Percentiles rank a stretch among this genome's conserved stretches.
These are phyloP conservation scores for Corella eumyota DNA, from an alignment of 23 tunicate genomes.

Conservation along the genomic window DNA sequence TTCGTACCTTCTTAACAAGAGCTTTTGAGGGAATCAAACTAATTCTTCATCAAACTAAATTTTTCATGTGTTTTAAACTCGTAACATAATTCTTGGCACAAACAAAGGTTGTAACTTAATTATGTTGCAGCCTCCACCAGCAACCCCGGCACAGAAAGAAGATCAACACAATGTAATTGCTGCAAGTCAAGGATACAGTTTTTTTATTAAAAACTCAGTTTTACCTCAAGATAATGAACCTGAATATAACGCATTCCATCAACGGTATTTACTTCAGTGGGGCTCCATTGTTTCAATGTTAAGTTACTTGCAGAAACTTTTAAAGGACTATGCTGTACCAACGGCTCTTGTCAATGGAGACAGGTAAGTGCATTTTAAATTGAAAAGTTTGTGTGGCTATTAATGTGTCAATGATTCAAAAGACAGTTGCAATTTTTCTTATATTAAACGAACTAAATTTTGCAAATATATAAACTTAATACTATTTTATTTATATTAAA, in stretches of 20 bases:
- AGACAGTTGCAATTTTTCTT: no score
- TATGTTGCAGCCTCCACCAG: constrained; percentile 83
- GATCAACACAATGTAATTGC: constrained; percentile 60
- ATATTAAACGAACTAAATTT: no score
- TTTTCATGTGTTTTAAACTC: no score
- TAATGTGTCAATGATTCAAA: neutral
- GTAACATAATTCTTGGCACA: no score
- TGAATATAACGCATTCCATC: constrained; percentile 66
- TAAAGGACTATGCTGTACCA: constrained; percentile 45
- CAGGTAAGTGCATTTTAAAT: constrained; percentile 23
- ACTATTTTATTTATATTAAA: neutral
- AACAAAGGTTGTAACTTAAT: no score
- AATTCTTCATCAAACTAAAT: no score
- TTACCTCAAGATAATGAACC: constrained; percentile 46
- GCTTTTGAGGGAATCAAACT: no score
- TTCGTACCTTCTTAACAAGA: no score
- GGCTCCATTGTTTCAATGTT: constrained; percentile 54
- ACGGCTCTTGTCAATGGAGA: constrained; percentile 69
- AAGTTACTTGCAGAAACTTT: constrained; percentile 36
- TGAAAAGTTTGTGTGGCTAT: no score
- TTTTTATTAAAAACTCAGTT: constrained; percentile 26
- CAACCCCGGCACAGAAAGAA: constrained; percentile 80
- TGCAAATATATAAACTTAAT: neutral
- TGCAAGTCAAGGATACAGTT: constrained; percentile 54
- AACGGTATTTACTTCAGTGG: constrained; percentile 75